Percentiles rank a stretch among this genome's conserved stretches.
phyloP scores from a whole-genome alignment of 2,888 invertebrate species.

The Mactromeris polynyma region DNA sequence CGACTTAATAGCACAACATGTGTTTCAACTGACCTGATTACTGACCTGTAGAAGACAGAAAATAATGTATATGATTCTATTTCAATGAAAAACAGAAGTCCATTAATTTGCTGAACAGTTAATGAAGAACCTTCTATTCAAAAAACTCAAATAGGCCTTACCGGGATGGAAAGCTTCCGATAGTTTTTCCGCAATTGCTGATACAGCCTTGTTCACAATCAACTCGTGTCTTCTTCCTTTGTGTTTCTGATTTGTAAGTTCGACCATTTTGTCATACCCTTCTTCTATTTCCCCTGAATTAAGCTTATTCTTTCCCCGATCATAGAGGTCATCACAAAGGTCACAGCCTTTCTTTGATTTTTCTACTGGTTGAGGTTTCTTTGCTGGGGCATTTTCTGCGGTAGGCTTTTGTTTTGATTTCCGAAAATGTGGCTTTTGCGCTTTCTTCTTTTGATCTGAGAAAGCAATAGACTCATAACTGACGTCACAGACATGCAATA shows the following conservation, averaged over 20 bases:
- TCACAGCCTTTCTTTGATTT: constrained; percentile 30
- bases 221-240: constrained; percentile 51
- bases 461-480: too few relatives aligned
- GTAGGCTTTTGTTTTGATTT: constrained; percentile 4
- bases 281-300: constrained; percentile 23
- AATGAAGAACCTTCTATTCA: too few relatives aligned
- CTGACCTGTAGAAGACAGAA: too few relatives aligned
- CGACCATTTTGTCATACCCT: constrained; percentile 57
- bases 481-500: too few relatives aligned
- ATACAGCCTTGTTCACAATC: constrained; percentile 55
- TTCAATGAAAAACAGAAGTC: too few relatives aligned
- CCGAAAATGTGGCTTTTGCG: background rate
- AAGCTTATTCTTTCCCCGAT: constrained; percentile 23
- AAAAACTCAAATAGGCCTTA: constrained; percentile 8
- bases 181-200: constrained; percentile 50
- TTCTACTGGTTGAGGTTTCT: background rate
- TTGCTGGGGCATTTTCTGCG: constrained; percentile 1
- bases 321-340: constrained; percentile 28
- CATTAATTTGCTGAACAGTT: too few relatives aligned
- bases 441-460: background rate
- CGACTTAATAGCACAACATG: too few relatives aligned
- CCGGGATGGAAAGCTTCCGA: constrained; percentile 60
- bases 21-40: too few relatives aligned
- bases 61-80: too few relatives aligned
- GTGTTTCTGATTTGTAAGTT: constrained; percentile 58